Evolutionary conservation across 2,113 vertebrate species (phyloP), one percentile per base, ranked within the genome.

Genomic region (Talpa occidentalis): DNA sequence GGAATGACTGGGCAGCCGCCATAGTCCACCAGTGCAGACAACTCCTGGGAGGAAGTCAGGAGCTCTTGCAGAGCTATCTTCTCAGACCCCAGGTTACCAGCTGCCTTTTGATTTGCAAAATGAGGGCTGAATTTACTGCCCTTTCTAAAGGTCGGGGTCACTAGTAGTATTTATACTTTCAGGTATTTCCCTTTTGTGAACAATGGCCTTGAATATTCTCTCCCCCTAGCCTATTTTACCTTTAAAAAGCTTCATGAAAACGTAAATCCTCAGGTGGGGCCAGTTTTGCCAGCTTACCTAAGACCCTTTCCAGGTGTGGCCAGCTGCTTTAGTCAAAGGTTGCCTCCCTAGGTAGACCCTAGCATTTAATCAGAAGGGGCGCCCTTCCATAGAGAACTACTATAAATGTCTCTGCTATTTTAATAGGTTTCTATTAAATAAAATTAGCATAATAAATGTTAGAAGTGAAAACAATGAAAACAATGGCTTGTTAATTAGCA

Each of bases 381-480:
- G 49, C 0, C n/a, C 54, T 78, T 62, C 62, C 72, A 76, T 84
- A 90, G 93, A 60, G 54, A 72, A 62, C 56, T 72, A 21, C 72
- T 70, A n/a, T 60, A 83, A 56, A 37, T 67, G 56, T 84, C 92
- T 92, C 49, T 88, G 80, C 91, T 95, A 59, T 81, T 96, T 90
- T 81, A 67, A 56, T 60, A 49, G 94, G 77, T 96, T 88, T 69
- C 49, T 73, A 82, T 88, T 76, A 94, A 91, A 78, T 91, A 49
- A 88, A n/a, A 95, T 97, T 92, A 91, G 81, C 93, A 95, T 94
- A 88, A 64, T 88, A 92, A 81, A 60, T 82, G 93, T 90, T 90
- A 88, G 90, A 83, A 94, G 69, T 93, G n/a, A n/a, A n/a, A n/a
- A n/a, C n/a, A 85, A 80, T 86, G 84, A 80, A 90, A 88, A 77